Evolutionary conservation across 2,797 vertebrate genomes (phyloP), one percentile per base, ranked within the genome.

Genomic region (Ficedula albicollis): DNA sequence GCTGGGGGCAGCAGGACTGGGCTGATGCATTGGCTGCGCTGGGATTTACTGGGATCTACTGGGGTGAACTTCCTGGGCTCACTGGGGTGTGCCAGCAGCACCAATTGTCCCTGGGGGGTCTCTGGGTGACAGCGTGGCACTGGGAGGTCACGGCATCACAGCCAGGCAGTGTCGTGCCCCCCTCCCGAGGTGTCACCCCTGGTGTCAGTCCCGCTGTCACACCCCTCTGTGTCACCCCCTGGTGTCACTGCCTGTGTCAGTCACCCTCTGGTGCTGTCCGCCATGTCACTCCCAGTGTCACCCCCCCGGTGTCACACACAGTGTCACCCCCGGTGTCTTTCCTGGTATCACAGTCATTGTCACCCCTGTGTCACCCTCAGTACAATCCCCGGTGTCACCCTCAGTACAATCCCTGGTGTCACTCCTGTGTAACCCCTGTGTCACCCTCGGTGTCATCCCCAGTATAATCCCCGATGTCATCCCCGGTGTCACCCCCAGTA

Each of bases 161-260:
- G 9, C 14, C 1, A 3, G 32, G 10, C 26, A 22, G 19, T 23
- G 58, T 29, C 4, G 1, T 14, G 5, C 9, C 12, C 6, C 8
- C 5, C 49, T 10, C 7, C 7, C 39, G 16, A 16, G 5, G 12
- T 30, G 59, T 9, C 49, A 29, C 22, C 29, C 20, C 11, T 7
- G 21, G 30, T 30, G 60, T 12, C 43, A 36, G 30, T 6, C 30
- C 25, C 1, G 1, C 3, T 51, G 52, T 20, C 81, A 21, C 81
- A 21, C 11, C 34, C 19, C 19, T 14, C 17, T 18, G 48, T 63
- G 58, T 39, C 81, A 41, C 32, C 7, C 15, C 3, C 15, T 19
- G 9, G 9, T 62, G 48, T 26, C 55, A 25, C 49, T 12, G 23
- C 4, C 11, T 5, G 19, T 39, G 39, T n/a, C 49, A 7, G 36